Base-by-base conservation (phyloP, 2,888 invertebrate genomes). In the Scaptomyza flava region DNA sequence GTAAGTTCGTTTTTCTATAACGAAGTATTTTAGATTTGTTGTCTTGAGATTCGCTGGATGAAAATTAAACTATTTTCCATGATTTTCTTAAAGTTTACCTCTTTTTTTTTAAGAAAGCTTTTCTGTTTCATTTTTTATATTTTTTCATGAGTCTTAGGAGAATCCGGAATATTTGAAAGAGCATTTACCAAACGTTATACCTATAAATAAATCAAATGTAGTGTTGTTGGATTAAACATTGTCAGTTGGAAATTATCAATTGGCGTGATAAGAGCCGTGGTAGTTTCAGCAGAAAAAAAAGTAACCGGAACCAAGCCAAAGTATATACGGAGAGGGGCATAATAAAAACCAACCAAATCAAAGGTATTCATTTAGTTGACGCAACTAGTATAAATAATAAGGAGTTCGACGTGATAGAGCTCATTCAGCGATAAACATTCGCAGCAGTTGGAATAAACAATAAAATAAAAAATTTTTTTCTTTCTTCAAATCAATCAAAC, bases 191-290 rank as follows among this genome's bases (percentile, higher is more conserved):
- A 33, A 20, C 51, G 76, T 27, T 41, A 14, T 0, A 1, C 7
- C 34, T 27, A 6, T 20, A 14, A 43, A 17, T 30, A 3, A 33
- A 27, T 48, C 0, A 2, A 6, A 6, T 5, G 33, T 54, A 30
- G 50, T 61, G 54, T 54, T 53, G 79, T 67, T 71, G 72, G 80
- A 79, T 75, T 68, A 74, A 67, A 67, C 58, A 43, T 72, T 85
- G 82, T 81, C 59, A 58, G 62, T 79, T 81, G 58, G 67, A 74
- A 87, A 79, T 81, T 85, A 85, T 76, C 79, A 85, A 74, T 71
- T 68, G 68, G 59, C n/a, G 52, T 63, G 83, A 83, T 83, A 83
- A 87, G 85, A 42, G 68, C 42, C 36, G 57, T 2, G 33, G 31
- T 36, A 50, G 33, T 42, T 27, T 14, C 34, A n/a, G 14, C 17